Evolutionary conservation across 2,888 invertebrate genomes (phyloP), one percentile per base, ranked within the genome.

Genomic region (Cremastinae sp.): DNA sequence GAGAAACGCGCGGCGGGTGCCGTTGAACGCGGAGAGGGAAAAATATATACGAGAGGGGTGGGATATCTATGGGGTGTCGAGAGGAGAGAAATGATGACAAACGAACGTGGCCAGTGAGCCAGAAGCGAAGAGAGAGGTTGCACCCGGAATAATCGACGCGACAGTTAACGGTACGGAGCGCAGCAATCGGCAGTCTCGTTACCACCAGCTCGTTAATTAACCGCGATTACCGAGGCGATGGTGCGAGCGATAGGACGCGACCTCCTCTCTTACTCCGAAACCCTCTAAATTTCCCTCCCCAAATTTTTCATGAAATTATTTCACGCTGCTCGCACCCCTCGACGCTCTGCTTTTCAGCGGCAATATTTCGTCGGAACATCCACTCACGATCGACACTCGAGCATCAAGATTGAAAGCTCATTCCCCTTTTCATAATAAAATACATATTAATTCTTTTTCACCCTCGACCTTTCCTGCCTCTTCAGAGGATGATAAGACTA

Each of bases 181-280:
- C 75, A 80, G 83, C 85, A 84, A 86, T 86, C 86, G 84, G 85
- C 84, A 83, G 84, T 79, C 85, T 86, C 85, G 86, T 86, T 86
- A 86, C 83, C 82, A 81, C 75, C 71, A 72, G 82, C 82, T 84
- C 83, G 84, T 86, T 87, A 86, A 86, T 87, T 85, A 86, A 86
- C 86, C 84, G 81, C 86, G 84, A 86, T 86, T 86, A 85, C 83
- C 83, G 75, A 81, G 81, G 83, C 83, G 83, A 78, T 80, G 83
- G 83, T 86, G 84, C 85, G 81, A 83, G 79, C 75, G 81, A 82
- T 80, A 80, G 84, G 84, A 77, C 84, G 82, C 79, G 77, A 68
- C 69, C 74, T 41, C 64, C 55, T 41, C 43, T 55, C 61, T 39
- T 49, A 39, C 45, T 53, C 51, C 61, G 43, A 20, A 43, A 59